Percentiles rank a stretch among this genome's conserved stretches.
phyloP scores from a whole-genome alignment of 2,888 invertebrate species.

The Pseudococcus jackbeardsleyi region DNA sequence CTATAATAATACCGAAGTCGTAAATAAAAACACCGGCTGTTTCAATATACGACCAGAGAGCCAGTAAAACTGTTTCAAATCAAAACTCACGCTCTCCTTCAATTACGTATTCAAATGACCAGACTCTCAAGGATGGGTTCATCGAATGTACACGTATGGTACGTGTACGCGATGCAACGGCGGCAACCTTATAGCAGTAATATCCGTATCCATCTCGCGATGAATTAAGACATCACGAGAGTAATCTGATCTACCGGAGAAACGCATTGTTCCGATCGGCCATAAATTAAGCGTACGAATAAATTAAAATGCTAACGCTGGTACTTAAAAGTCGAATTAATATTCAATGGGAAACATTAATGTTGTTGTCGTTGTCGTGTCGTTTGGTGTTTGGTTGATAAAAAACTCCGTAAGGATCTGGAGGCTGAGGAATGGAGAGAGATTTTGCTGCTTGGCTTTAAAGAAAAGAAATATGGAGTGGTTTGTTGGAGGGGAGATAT shows the following conservation, averaged over 20 bases:
- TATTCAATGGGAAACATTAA: constrained; percentile 29
- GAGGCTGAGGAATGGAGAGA: no score
- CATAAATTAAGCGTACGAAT: constrained; percentile 30
- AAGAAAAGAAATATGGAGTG: no score
- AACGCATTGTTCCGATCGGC: constrained; percentile 23
- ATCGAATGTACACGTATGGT: not conserved
- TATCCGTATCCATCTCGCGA: not conserved
- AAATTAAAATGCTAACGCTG: not conserved
- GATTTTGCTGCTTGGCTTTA: no score
- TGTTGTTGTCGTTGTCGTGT: not conserved
- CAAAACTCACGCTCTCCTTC: constrained; percentile 33
- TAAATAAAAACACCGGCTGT: constrained; percentile 50
- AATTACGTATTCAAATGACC: constrained; percentile 40
- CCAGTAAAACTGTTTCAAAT: constrained; percentile 17
- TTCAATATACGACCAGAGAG: not conserved
- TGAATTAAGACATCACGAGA: constrained; percentile 48
- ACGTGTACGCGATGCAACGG: not conserved
- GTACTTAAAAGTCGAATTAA: constrained; percentile 16
- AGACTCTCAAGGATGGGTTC: not conserved
- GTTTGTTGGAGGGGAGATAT: no score
- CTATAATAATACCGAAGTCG: not conserved
- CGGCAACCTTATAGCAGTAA: constrained; percentile 16
- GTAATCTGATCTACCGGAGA: constrained; percentile 33
- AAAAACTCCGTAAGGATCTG: not conserved
- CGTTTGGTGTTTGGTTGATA: not conserved